These are phyloP conservation scores for Ascidia mentula DNA, from an alignment of 23 tunicate genomes.

Conservation along the genomic window DNA sequence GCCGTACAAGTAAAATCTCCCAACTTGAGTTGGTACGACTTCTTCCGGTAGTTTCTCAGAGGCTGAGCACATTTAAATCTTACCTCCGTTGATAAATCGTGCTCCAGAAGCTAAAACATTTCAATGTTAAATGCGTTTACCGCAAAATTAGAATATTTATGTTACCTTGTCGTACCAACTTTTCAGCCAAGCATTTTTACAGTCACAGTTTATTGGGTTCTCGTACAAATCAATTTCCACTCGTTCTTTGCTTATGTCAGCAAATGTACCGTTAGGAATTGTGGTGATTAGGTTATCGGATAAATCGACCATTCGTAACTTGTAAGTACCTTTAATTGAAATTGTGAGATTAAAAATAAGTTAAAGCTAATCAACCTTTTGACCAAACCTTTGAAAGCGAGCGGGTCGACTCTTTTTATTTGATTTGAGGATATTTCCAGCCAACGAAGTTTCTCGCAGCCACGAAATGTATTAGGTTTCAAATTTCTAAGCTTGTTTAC, in stretches of 20 bases:
- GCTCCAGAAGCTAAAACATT: slow-evolving; percentile 35
- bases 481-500: slow-evolving; percentile 24
- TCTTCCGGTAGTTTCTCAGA: slow-evolving; percentile 45
- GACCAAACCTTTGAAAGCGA: slow-evolving; percentile 59
- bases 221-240: slow-evolving; percentile 59
- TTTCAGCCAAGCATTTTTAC: slow-evolving; percentile 41
- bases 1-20: slow-evolving; percentile 39
- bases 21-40: slow-evolving; percentile 16
- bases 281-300: slow-evolving; percentile 61
- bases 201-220: slow-evolving; percentile 64
- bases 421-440: slow-evolving; percentile 38
- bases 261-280: slow-evolving; percentile 35
- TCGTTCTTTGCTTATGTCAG: slow-evolving; percentile 23
- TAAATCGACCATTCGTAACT: slow-evolving; percentile 33
- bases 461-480: slow-evolving; percentile 15
- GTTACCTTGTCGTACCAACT: slow-evolving; percentile 48
- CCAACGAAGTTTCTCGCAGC: slow-evolving; percentile 10
- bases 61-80: slow-evolving; percentile 65
- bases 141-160: too few species aligned
- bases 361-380: too few species aligned
- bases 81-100: slow-evolving; percentile 36
- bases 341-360: not conserved
- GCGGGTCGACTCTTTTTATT: slow-evolving; percentile 18
- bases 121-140: not conserved
- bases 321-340: slow-evolving; percentile 31